These are phyloP conservation scores for Oconnorella tubifera DNA, from an alignment of 2,888 invertebrate genomes.

Conservation along the genomic window DNA sequence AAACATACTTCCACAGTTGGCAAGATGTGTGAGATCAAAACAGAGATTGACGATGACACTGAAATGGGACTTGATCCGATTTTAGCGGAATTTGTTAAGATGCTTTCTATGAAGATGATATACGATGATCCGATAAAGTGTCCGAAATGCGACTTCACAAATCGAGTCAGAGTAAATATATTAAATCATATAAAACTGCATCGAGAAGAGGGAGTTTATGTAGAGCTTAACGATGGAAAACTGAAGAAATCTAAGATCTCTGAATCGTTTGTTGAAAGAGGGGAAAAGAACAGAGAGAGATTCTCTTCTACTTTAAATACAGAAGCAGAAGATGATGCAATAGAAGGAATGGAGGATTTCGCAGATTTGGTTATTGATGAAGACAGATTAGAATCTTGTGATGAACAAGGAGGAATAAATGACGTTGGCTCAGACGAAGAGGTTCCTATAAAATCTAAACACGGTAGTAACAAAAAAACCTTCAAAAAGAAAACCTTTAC, in stretches of 20 bases:
- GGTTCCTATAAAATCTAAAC: too few species aligned
- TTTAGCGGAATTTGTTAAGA: slow-evolving; percentile 16
- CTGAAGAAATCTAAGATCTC: too few species aligned
- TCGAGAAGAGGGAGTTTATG: slow-evolving; percentile 8
- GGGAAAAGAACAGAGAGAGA: too few species aligned
- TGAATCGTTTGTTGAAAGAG: too few species aligned
- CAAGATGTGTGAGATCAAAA: background rate
- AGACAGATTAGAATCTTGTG: background rate
- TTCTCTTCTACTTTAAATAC: too few species aligned
- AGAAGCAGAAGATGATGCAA: too few species aligned
- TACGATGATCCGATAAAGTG: slow-evolving; percentile 23
- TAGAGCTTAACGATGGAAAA: too few species aligned
- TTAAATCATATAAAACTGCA: slow-evolving; percentile 25
- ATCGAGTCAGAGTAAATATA: slow-evolving; percentile 23
- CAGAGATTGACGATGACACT: too few species aligned
- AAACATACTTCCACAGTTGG: background rate
- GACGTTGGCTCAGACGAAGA: background rate
- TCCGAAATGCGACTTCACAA: slow-evolving; percentile 26
- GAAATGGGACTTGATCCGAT: background rate
- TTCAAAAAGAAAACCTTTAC: too few species aligned
- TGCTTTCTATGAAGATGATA: slow-evolving; percentile 25
- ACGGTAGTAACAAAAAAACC: too few species aligned
- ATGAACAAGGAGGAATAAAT: too few species aligned
- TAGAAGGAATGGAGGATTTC: too few species aligned
- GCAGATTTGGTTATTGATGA: background rate